Conservation (phyloP, 2,888 invertebrate species). For the Pristionchus japonicus region DNA sequence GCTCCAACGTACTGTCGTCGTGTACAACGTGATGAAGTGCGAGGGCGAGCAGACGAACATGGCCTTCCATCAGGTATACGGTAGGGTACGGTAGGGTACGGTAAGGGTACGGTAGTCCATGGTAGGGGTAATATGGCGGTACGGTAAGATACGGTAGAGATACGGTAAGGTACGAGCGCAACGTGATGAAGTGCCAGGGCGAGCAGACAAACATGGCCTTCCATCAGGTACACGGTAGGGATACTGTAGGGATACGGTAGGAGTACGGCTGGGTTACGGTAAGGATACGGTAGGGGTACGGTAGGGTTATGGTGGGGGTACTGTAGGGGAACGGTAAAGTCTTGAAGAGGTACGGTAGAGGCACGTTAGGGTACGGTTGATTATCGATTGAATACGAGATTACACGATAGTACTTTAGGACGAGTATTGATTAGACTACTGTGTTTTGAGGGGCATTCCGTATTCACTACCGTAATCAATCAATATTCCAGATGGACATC, state of each 20-base stretch:
- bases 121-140: not conserved
- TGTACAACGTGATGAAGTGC: slow-evolving; percentile 66
- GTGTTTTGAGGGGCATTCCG: too few relatives aligned
- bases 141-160: not conserved
- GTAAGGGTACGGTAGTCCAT: not conserved
- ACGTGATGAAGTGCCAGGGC: slow-evolving; percentile 61
- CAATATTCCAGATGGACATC: slow-evolving; percentile 49
- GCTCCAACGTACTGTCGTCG: slow-evolving; percentile 54
- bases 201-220: slow-evolving; percentile 60
- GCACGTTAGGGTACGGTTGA: too few relatives aligned
- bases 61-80: slow-evolving; percentile 50
- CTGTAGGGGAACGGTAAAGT: not conserved
- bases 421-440: not conserved
- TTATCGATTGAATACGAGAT: too few relatives aligned
- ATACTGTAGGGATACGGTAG: not conserved
- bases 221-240: not conserved
- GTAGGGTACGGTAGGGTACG: not conserved
- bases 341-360: too few relatives aligned
- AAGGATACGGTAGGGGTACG: not conserved
- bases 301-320: not conserved
- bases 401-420: too few relatives aligned
- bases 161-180: slow-evolving; percentile 22
- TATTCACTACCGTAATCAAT: slow-evolving; percentile 3
- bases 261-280: not conserved
- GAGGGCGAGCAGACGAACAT: slow-evolving; percentile 55